Conservation (phyloP, 1,140 invertebrate species). For the Reticulitermes speratus region DNA sequence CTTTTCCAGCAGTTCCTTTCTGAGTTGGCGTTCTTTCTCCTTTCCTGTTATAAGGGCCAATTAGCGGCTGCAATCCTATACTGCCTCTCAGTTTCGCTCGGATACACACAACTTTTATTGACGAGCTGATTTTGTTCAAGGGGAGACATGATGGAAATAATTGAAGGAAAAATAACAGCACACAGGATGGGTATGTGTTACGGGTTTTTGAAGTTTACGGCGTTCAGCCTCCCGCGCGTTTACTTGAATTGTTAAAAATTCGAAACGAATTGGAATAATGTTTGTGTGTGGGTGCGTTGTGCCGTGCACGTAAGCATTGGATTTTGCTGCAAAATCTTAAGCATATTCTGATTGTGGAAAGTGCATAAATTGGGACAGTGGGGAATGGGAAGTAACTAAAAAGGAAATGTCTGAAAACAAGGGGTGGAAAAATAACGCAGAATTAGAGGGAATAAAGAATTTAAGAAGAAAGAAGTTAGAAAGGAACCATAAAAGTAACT, state of each 20-base stretch:
- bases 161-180: constrained; percentile 24
- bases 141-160: constrained; percentile 18
- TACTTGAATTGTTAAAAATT: constrained; percentile 22
- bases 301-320: background rate
- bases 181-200: background rate
- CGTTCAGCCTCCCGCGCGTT: background rate
- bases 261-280: constrained; percentile 16
- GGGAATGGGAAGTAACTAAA: background rate
- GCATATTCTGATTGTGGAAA: background rate
- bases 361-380: background rate
- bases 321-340: background rate
- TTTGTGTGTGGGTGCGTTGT: background rate
- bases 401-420: background rate
- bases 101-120: background rate
- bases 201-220: background rate
- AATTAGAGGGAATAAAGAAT: too few relatives aligned
- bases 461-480: too few relatives aligned
- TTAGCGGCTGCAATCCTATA: background rate
- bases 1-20: background rate
- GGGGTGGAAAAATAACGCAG: too few relatives aligned
- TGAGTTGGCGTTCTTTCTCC: background rate
- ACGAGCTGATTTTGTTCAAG: constrained; percentile 4
- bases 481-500: too few relatives aligned
- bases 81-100: background rate
- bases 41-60: background rate